Base-by-base conservation (phyloP, 2,888 invertebrate species). In the Noctuana brunneofusca region DNA sequence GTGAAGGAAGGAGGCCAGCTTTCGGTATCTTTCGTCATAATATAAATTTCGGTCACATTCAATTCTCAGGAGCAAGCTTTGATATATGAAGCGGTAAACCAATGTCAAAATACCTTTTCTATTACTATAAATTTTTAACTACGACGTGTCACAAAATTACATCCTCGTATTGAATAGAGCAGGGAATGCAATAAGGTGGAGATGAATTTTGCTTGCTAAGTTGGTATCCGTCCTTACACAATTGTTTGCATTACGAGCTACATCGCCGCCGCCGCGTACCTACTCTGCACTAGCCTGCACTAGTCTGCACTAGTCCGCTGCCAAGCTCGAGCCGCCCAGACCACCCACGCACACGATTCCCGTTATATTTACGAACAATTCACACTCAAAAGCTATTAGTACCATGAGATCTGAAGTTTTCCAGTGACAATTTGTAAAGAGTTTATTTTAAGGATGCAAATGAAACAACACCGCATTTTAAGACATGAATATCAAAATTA, bases 1-100 rank as follows among this genome's bases (percentile, higher is more conserved):
- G 96, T 94, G 94, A 93, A 95, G 92, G 92, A 92, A 86, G 95
- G 95, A 95, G 95, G 95, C 95, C 94, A 94, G 94, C 93, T 86
- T 89, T 83, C 78, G 83, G 80, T 85, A 79, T 79, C 46, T 58
- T 75, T 66, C 65, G 70, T 73, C 68, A 73, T 70, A 69, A 74
- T 74, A 76, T 71, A 77, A 64, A 78, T 75, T 78, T 83, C 78
- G 76, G 76, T 80, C 78, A 79, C 80, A 81, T 78, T 69, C 69
- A 69, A 71, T 72, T 75, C 72, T 78, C 72, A 73, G 79, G 84
- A 86, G 89, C 88, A 88, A 89, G 87, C 89, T 86, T 85, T 81
- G 78, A 80, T 78, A 73, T 83, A 80, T 80, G 78, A 83, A 87
- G 86, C 87, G 79, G 81, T 79, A 81, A 88, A 91, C 89, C 90